Evolutionary conservation across 2,113 vertebrate genomes (phyloP), one percentile per base, ranked within the genome.

Genomic region (Melanocharis versteri): DNA sequence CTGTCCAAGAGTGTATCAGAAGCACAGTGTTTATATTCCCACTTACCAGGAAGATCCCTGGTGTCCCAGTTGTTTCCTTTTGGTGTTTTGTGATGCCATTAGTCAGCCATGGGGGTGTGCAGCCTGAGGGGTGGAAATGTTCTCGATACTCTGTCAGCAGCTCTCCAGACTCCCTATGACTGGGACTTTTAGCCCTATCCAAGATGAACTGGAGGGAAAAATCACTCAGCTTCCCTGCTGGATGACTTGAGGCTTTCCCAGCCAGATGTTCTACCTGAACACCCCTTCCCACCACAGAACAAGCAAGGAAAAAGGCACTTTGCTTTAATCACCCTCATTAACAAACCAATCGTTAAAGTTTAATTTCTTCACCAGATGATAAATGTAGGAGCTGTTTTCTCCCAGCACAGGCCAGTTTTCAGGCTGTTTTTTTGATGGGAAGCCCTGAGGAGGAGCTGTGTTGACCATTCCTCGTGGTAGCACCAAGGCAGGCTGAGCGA

Each of bases 101-200:
- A 65, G 58, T 77, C 40, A 89, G 26, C 27, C 58, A 65, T 0
- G 1, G n/a, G 31, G 35, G 2, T 31, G 33, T 39, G n/a, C 22
- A 54, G 42, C 69, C 82, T 27, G 30, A 69, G 14, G n/a, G 47
- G 28, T 54, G 9, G 15, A 62, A 83, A 70, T 18, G 35, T 58
- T 76, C 78, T 44, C 33, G 10, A 22, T 8, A 9, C 15, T 58
- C 47, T 19, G 7, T 9, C 60, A 65, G 39, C 57, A 72, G 27
- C 20, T 76, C 80, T 51, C 70, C 79, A 71, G 56, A 28, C 7
- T 40, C 48, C 53, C 35, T 5, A 0, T 0, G 1, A 35, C 0
- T 62, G 11, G 61, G 13, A 69, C 26, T 71, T 77, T 10, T 3
- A 50, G 53, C 23, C 18, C 60, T 60, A 14, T 50, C 53, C 68